Evolutionary conservation across 2,888 invertebrate species (phyloP), one percentile per base, ranked within the genome.

Genomic region (Drosophila percnosoma): DNA sequence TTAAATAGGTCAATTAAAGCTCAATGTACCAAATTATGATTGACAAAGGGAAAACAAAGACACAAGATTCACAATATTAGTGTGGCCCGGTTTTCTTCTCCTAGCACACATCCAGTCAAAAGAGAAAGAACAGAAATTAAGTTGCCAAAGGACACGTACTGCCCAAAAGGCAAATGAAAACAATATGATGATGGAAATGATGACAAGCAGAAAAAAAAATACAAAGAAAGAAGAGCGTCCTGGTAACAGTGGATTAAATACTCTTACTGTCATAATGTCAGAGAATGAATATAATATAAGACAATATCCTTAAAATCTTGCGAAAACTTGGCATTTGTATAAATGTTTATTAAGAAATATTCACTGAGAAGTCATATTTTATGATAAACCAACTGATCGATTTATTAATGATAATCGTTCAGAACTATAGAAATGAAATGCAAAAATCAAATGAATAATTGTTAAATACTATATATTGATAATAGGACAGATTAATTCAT

Each of bases 1-100:
- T 58, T 68, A 85, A 79, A 74, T 81, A 63, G 90, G 88, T 86
- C 88, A 77, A 78, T 80, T 89, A 72, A 73, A 83, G 78, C 66
- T 73, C 75, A 82, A 83, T 80, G 75, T 83, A 57, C 42, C 75
- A 75, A 83, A 76, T 78, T 73, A 72, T 87, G 85, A 87, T 82
- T 82, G 81, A 85, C 81, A 82, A 79, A 66, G 68, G 54, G 34
- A 62, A 66, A 54, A 45, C 36, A 55, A 68, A 78, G 65, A 42
- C 40, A 71, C 66, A 54, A 59, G 53, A 52, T 51, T 63, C 63
- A 63, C 74, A 73, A 71, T 80, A 82, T 89, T 84, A 75, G 85
- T 66, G 51, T 85, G 89, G 67, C 89, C 89, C 75, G 70, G 59
- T 75, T 83, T 58, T 60, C 42, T 64, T 45, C 42, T 58, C 3